phyloP scores from a whole-genome alignment of 2,797 vertebrate genomes.

The Pipistrellus nathusii region DNA sequence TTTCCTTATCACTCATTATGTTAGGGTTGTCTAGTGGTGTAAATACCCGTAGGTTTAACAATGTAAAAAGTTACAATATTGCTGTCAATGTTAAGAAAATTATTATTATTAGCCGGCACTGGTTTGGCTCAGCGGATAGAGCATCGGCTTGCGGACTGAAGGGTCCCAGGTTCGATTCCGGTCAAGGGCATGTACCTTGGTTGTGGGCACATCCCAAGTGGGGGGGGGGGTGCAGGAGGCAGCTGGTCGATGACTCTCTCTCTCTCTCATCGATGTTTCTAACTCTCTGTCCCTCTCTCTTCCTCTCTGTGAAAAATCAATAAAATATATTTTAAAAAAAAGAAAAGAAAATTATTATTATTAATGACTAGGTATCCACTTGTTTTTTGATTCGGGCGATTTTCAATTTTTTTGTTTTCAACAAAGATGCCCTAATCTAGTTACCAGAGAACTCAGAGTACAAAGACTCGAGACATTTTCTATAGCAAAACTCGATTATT shows the following conservation, averaged over 20 bases:
- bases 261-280: no score
- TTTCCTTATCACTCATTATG: background rate
- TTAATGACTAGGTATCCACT: slow-evolving; percentile 7
- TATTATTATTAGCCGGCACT: slow-evolving; percentile 27
- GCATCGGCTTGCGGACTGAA: no score
- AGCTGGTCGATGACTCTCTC: no score
- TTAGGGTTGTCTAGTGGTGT: background rate
- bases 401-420: background rate
- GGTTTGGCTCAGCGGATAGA: no score
- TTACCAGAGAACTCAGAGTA: background rate
- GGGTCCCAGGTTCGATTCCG: no score
- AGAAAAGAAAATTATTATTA: slow-evolving; percentile 12
- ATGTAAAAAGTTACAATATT: background rate
- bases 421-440: background rate
- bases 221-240: no score
- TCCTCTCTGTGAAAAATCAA: no score
- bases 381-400: background rate
- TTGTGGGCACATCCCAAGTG: no score
- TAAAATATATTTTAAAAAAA: no score
- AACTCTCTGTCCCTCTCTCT: no score
- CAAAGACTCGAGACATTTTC: background rate
- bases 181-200: no score
- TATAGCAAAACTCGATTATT: background rate
- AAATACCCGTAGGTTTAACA: background rate
- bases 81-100: background rate